Conservation (phyloP, 2,113 vertebrate species). For the Ailurus styani region DNA sequence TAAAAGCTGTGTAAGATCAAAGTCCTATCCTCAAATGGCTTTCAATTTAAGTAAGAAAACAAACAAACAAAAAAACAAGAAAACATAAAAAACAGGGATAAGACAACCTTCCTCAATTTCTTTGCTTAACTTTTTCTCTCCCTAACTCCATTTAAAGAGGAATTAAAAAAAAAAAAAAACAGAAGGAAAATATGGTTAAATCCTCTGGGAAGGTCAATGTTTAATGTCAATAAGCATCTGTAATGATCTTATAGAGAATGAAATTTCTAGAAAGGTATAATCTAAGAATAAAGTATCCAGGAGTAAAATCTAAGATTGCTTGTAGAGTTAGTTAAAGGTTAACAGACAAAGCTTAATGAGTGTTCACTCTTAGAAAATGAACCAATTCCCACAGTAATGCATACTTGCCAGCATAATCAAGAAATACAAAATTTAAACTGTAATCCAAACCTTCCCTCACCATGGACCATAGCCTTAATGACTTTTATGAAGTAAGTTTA, state of each 20-base stretch:
- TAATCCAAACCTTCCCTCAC: background rate
- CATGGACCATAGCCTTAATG: background rate
- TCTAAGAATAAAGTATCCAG: background rate
- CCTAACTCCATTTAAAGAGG: background rate
- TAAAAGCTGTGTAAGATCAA: background rate
- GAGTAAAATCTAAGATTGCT: background rate
- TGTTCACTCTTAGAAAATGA: constrained; percentile 26
- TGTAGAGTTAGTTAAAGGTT: background rate
- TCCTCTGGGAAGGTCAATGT: background rate
- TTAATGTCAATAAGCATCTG: background rate
- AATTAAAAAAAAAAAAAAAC: background rate
- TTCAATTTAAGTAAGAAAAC: background rate
- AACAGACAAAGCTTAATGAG: background rate
- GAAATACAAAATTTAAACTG: constrained; percentile 11
- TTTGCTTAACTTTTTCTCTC: background rate
- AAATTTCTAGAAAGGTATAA: constrained; percentile 1
- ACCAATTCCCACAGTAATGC: background rate
- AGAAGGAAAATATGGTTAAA: background rate
- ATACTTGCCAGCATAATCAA: background rate
- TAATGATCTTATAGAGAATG: background rate
- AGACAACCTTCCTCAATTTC: background rate
- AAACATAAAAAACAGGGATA: background rate
- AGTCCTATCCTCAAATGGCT: background rate
- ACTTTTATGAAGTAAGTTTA: background rate
- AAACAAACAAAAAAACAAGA: background rate